These are phyloP conservation scores for Deilephila elpenor DNA, from an alignment of 2,888 invertebrate species.

Conservation along the genomic window DNA sequence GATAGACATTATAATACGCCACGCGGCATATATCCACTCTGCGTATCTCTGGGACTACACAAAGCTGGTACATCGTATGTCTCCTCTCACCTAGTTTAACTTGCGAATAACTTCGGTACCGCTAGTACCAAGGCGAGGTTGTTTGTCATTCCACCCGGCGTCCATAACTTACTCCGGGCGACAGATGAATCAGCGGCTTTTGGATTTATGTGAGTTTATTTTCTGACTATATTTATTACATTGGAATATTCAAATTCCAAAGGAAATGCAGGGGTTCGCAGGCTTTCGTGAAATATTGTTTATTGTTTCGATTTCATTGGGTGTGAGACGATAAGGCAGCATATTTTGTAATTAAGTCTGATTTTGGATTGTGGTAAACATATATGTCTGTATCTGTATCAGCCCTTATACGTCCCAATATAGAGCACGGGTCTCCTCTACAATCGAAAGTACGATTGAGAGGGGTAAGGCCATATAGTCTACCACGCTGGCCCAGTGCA, in stretches of 20 bases:
- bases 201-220: conserved; percentile 65
- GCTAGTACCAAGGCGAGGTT: background rate
- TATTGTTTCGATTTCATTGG: too few relatives aligned
- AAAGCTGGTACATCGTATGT: background rate
- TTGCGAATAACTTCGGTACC: conserved; percentile 20
- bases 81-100: conserved; percentile 14
- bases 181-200: conserved; percentile 66
- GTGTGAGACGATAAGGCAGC: too few relatives aligned
- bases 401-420: too few relatives aligned
- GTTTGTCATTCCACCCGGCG: conserved; percentile 58
- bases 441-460: too few relatives aligned
- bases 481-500: too few relatives aligned
- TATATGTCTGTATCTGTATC: too few relatives aligned
- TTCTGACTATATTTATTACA: conserved; percentile 52
- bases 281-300: background rate
- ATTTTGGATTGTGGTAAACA: too few relatives aligned
- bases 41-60: conserved; percentile 1
- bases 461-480: too few relatives aligned
- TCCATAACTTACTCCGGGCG: conserved; percentile 64
- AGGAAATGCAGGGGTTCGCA: background rate
- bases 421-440: too few relatives aligned
- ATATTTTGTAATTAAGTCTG: too few relatives aligned
- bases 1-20: too few relatives aligned
- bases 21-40: background rate
- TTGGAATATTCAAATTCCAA: conserved; percentile 19